Evolutionary conservation across 2,113 vertebrate species (phyloP).

Genomic region (Daboia siamensis): DNA sequence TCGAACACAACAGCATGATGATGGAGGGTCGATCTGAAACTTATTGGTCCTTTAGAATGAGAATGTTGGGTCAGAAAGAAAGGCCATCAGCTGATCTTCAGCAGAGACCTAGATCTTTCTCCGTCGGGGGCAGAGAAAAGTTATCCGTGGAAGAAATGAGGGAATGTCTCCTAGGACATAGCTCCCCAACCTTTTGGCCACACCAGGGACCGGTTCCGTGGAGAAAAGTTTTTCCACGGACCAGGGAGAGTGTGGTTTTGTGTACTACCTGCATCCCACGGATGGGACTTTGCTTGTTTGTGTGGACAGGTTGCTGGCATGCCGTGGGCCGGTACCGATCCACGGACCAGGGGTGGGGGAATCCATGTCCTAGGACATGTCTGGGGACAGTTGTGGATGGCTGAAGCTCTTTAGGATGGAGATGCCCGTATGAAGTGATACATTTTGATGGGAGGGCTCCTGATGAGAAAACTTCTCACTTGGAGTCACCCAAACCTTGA

Average conservation of each 20-base stretch:
- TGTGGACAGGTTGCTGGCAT: too few species aligned
- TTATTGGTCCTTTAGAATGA: background rate
- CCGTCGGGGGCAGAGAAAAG: background rate
- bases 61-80: background rate
- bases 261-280: too few species aligned
- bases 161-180: too few species aligned
- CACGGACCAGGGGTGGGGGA: too few species aligned
- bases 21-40: constrained; percentile 39
- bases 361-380: background rate
- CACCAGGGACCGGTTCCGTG: too few species aligned
- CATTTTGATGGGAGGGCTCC: background rate
- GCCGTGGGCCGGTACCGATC: too few species aligned
- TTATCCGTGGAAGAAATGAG: background rate
- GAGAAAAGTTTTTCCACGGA: too few species aligned
- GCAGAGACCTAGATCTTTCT: background rate
- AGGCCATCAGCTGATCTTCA: background rate
- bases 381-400: constrained; percentile 1
- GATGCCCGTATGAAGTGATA: background rate
- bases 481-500: background rate
- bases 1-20: background rate
- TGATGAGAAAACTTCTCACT: background rate
- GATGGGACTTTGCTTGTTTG: too few species aligned
- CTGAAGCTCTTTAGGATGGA: background rate
- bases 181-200: too few species aligned
- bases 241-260: too few species aligned